Evolutionary conservation across 2,888 invertebrate species (phyloP).

Genomic region (Tetragonisca angustula): DNA sequence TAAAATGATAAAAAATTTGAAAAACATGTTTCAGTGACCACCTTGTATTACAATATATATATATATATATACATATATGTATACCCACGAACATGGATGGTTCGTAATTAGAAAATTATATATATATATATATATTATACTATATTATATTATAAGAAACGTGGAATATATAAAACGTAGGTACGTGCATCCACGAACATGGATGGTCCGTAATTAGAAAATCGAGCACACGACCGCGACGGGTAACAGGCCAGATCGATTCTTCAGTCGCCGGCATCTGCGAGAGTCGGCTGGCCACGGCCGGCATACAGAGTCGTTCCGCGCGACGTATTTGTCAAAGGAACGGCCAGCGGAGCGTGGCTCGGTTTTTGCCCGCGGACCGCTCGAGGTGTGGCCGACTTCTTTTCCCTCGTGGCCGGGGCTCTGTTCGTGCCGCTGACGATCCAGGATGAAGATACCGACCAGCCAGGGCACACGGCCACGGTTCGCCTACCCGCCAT

Average conservation of each 20-base stretch:
- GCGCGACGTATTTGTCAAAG: conserved; percentile 51
- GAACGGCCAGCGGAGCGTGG: conserved; percentile 34
- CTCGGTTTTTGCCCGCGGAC: conserved; percentile 47
- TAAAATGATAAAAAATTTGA: too few species aligned
- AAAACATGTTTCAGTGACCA: too few species aligned
- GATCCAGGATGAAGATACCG: conserved; percentile 58
- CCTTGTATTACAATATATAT: too few species aligned
- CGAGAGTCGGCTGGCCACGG: conserved; percentile 13
- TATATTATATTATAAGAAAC: too few species aligned
- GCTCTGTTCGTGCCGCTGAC: conserved; percentile 31
- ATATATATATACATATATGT: too few species aligned
- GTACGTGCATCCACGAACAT: too few species aligned
- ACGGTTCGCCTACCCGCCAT: conserved; percentile 41
- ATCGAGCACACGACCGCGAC: conserved; percentile 14
- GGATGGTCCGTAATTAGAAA: conserved; percentile 2
- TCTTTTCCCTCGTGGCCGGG: conserved; percentile 34
- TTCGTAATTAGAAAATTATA: too few species aligned
- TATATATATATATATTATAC: too few species aligned
- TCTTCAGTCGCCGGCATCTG: neutral
- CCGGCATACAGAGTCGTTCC: conserved; percentile 33
- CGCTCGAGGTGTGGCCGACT: conserved; percentile 60
- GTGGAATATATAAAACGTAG: too few species aligned
- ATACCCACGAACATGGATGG: too few species aligned
- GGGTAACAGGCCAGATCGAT: conserved; percentile 23
- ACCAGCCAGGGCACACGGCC: conserved; percentile 30